These are phyloP conservation scores for Magallana gigas DNA, from an alignment of 1,140 invertebrate species.

Conservation along the genomic window DNA sequence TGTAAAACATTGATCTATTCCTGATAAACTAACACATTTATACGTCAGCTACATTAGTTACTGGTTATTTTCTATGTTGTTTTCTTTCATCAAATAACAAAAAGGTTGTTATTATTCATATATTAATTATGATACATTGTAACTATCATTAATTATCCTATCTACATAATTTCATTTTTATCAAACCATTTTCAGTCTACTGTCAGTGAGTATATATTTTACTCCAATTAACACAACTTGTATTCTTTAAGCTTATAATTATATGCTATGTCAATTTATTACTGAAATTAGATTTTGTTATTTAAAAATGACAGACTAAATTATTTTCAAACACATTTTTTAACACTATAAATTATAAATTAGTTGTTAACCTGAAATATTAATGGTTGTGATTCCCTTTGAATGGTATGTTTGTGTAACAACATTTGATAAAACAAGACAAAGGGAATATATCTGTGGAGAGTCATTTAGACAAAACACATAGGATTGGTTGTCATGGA, in stretches of 20 bases:
- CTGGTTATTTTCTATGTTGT: neutral
- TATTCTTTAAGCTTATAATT: too few relatives aligned
- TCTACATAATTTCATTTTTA: neutral
- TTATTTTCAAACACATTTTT: too few relatives aligned
- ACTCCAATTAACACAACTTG: too few relatives aligned
- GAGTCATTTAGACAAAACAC: neutral
- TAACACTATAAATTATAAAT: too few relatives aligned
- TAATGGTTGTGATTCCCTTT: too few relatives aligned
- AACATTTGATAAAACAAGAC: neutral
- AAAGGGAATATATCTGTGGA: neutral
- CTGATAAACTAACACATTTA: neutral
- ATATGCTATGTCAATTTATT: too few relatives aligned
- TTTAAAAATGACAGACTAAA: too few relatives aligned
- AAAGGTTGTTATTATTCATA: neutral
- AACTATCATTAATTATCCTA: slow-evolving; percentile 10
- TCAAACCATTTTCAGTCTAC: too few relatives aligned
- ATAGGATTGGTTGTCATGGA: neutral
- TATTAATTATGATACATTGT: neutral
- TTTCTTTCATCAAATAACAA: neutral
- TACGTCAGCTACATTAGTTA: neutral
- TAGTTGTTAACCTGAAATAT: too few relatives aligned
- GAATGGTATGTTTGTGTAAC: too few relatives aligned
- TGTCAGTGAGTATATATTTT: too few relatives aligned
- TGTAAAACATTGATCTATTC: neutral
- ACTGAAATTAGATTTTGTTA: too few relatives aligned